phyloP scores from a whole-genome alignment of 2,888 invertebrate species.

The Tipula vernalis region DNA sequence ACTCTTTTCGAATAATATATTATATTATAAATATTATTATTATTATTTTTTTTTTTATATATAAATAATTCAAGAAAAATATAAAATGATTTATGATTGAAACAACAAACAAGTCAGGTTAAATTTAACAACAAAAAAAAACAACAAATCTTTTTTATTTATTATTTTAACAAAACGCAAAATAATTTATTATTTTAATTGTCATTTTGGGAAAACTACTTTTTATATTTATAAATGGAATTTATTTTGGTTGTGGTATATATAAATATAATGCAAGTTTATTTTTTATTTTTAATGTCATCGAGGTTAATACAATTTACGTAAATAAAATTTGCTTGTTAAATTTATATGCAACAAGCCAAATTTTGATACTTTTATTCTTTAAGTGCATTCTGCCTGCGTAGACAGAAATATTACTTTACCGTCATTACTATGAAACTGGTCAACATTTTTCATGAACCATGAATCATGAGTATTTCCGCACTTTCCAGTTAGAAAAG shows the following conservation, averaged over 20 bases:
- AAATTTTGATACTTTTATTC: too few relatives aligned
- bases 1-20: neutral
- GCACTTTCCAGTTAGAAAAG: too few relatives aligned
- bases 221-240: too few relatives aligned
- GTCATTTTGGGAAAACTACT: neutral
- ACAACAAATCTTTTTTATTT: neutral
- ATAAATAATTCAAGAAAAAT: neutral
- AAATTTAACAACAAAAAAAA: neutral
- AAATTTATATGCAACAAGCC: too few relatives aligned
- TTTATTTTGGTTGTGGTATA: too few relatives aligned
- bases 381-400: too few relatives aligned
- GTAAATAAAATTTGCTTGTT: too few relatives aligned
- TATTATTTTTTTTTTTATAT: neutral
- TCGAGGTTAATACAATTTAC: neutral
- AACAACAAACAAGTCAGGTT: neutral
- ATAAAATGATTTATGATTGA: neutral
- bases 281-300: neutral
- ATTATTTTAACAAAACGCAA: neutral
- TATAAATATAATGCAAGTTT: too few relatives aligned
- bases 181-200: neutral
- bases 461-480: too few relatives aligned
- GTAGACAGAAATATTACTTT: too few relatives aligned
- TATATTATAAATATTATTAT: neutral
- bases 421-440: too few relatives aligned
- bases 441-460: too few relatives aligned